phyloP scores from a whole-genome alignment of 2,797 vertebrate genomes.

The Balearica regulorum region DNA sequence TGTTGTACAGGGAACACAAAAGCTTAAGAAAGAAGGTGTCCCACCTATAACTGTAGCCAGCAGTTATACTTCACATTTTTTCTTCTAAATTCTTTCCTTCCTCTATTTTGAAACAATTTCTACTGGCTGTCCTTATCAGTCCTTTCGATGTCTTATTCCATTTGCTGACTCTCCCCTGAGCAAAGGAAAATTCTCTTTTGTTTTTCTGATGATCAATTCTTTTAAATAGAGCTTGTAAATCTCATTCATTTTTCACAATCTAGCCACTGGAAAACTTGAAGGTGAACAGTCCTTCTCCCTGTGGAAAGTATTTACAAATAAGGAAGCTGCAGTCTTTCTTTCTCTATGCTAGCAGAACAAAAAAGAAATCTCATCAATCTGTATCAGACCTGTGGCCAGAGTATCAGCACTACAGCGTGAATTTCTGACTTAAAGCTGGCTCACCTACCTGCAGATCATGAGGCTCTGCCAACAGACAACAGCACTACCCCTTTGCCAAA shows the following conservation, averaged over 20 bases:
- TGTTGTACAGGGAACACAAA: neutral
- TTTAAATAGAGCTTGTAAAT: slow-evolving; percentile 17
- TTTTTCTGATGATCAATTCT: slow-evolving; percentile 2
- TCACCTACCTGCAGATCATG: neutral
- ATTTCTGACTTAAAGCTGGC: neutral
- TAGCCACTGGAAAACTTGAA: neutral
- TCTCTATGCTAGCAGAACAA: neutral
- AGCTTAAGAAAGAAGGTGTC: neutral
- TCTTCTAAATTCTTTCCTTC: neutral
- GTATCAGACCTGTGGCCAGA: neutral
- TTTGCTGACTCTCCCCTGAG: neutral
- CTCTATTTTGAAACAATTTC: neutral
- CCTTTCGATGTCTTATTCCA: neutral
- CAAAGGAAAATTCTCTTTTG: slow-evolving; percentile 1
- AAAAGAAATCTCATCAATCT: neutral
- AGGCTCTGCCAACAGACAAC: neutral
- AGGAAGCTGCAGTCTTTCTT: neutral
- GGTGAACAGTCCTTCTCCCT: neutral
- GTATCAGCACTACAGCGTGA: neutral
- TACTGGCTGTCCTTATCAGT: neutral
- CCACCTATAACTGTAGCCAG: neutral
- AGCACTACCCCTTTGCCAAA: neutral
- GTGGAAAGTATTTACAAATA: neutral
- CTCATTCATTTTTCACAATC: neutral
- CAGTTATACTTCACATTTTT: neutral